A percentile compares a stretch with the other conserved stretches of the same genome.
Evolutionary conservation across 2,888 invertebrate species (phyloP).

Genomic region (Cephus nigrinus): DNA sequence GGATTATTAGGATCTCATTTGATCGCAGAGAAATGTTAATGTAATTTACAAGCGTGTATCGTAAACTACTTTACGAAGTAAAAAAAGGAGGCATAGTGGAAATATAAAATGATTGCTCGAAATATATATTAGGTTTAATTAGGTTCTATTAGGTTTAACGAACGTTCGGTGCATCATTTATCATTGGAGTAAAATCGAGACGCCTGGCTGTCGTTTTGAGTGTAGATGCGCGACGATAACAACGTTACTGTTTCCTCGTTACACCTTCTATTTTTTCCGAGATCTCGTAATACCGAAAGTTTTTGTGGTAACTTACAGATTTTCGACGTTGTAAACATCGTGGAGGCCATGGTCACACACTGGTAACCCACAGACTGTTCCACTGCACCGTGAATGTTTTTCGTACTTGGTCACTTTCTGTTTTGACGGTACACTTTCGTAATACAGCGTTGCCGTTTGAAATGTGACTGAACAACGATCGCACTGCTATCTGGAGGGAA

Average conservation of each 20-base stretch:
- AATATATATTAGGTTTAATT: too few species aligned
- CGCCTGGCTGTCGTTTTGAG: not conserved
- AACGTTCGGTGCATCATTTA: not conserved
- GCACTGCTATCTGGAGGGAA: not conserved
- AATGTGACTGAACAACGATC: not conserved
- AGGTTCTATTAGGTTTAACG: not conserved
- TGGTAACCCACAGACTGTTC: slow-evolving; percentile 34
- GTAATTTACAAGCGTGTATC: not conserved
- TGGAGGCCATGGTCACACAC: slow-evolving; percentile 48
- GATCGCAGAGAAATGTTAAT: not conserved
- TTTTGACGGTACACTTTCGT: not conserved
- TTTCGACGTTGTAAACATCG: slow-evolving; percentile 30
- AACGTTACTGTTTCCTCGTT: not conserved
- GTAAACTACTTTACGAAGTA: not conserved
- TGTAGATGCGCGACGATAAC: not conserved
- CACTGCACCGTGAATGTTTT: not conserved
- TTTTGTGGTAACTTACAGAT: slow-evolving; percentile 41
- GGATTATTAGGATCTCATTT: not conserved
- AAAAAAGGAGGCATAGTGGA: not conserved
- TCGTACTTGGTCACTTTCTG: not conserved
- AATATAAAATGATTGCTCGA: not conserved
- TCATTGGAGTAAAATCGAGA: not conserved
- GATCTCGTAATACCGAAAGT: slow-evolving; percentile 5
- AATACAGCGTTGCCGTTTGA: not conserved
- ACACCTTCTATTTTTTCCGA: slow-evolving; percentile 13